Base-by-base conservation (phyloP, 2,797 vertebrate species). In the Kryptolebias ocellatus region DNA sequence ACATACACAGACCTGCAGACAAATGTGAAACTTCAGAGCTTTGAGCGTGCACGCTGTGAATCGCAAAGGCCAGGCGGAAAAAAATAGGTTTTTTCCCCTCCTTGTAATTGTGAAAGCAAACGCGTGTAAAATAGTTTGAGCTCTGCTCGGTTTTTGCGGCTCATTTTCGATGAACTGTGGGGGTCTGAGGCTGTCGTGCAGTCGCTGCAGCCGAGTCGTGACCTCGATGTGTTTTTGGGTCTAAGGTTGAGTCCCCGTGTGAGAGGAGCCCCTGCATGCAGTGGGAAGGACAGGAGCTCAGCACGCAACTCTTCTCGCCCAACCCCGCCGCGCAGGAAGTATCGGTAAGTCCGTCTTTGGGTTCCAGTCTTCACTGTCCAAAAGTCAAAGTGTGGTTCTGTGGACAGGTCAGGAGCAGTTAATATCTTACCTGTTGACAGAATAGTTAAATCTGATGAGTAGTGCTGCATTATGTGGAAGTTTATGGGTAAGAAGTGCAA, bases 241-340 rank as follows among this genome's bases (percentile, higher is more conserved):
- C 37, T 2, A 73, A 99, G 98, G 95, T 95, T 78, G 97, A 97
- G 79, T 96, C 96, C 11, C 95, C 96, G 2, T 94, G 95, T 60
- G 94, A 96, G 90, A 80, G 87, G 34, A 95, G 93, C 79, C 94
- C 93, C 2, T 97, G 96, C 70, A 95, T 98, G 88, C 95, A 95
- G 79, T 99, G 98, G 97, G 97, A 98, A 87, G 95, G 91, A 64
- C 95, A 96, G 80, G 94, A 92, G 64, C 93, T 98, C 57, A 95
- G 95, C 63, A 86, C 96, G 39, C 96, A 98, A 84, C 95, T 99
- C 79, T 99, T 99, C 78, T 88, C 95, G 14, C 95, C 95, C 11
- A 85, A 85, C 0, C 93, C 94, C 27, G 34, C 94, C 0, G 77
- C 93, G 74, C 95, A 97, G 73, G 95, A 96, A 78, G 87, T 95